Evolutionary conservation across 1,140 invertebrate species (phyloP).

Genomic region (Lerema accius): DNA sequence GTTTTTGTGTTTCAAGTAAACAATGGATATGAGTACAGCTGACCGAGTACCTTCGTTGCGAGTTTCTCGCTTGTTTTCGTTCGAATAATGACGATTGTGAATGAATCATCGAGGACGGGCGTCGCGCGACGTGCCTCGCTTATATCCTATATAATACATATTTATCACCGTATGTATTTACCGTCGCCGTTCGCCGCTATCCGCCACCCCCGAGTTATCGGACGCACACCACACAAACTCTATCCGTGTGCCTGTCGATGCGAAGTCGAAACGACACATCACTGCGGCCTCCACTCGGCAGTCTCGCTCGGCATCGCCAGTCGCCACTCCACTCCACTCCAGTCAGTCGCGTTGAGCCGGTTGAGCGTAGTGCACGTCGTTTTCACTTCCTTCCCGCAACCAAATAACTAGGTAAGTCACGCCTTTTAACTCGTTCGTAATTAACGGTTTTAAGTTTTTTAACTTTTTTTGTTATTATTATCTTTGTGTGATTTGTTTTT

Average conservation of each 20-base stretch:
- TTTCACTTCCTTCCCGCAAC: slow-evolving; percentile 39
- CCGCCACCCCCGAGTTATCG: slow-evolving; percentile 50
- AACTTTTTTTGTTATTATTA: slow-evolving; percentile 5
- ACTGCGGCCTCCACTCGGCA: too few species aligned
- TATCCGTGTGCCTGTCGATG: slow-evolving; percentile 28
- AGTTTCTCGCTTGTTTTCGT: slow-evolving; percentile 34
- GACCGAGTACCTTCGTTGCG: slow-evolving; percentile 1
- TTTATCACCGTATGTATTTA: slow-evolving; percentile 19
- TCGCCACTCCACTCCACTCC: slow-evolving; percentile 31
- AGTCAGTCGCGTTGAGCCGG: slow-evolving; percentile 62
- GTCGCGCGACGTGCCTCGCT: slow-evolving; percentile 7
- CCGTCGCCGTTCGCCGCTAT: slow-evolving; percentile 18
- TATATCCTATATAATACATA: slow-evolving; percentile 19
- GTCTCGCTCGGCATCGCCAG: slow-evolving; percentile 9
- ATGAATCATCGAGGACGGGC: slow-evolving; percentile 54
- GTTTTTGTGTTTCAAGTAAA: not conserved
- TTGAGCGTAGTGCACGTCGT: slow-evolving; percentile 56
- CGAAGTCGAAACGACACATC: too few species aligned
- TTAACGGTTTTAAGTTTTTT: slow-evolving; percentile 25
- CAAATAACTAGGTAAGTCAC: slow-evolving; percentile 63
- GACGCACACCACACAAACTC: slow-evolving; percentile 49
- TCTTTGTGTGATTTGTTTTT: slow-evolving; percentile 16
- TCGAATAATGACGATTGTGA: slow-evolving; percentile 36
- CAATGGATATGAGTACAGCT: slow-evolving; percentile 3
- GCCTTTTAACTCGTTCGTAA: slow-evolving; percentile 3